Percentiles rank a stretch among this genome's conserved stretches.
Evolutionary conservation across 30 jellyfish, hydroid and myxozoan species (phyloP).

Genomic region (Aurelia aurita complex sp. Pacific): DNA sequence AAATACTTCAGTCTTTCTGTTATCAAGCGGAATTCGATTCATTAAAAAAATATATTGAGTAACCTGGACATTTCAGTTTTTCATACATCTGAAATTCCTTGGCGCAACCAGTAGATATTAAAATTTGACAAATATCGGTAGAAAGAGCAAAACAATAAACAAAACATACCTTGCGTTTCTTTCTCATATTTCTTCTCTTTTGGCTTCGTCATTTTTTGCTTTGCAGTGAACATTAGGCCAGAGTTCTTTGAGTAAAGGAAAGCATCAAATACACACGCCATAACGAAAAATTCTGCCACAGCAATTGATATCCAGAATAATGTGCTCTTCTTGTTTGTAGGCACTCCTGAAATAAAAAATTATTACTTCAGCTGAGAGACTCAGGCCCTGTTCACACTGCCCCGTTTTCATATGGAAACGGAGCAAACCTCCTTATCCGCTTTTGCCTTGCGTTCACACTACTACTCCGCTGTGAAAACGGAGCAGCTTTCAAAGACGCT

Average conservation of each 20-base stretch:
- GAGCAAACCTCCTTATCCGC: too few species aligned
- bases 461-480: too few species aligned
- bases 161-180: slow-evolving; percentile 4
- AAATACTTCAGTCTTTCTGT: too few species aligned
- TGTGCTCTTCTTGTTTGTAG: background rate
- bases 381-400: too few species aligned
- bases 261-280: slow-evolving; percentile 40
- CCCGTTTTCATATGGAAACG: too few species aligned
- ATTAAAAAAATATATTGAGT: background rate
- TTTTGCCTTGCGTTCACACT: too few species aligned
- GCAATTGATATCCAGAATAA: slow-evolving; percentile 37
- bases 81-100: background rate
- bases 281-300: slow-evolving; percentile 33
- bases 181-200: background rate
- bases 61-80: background rate
- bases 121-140: too few species aligned
- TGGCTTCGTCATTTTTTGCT: background rate
- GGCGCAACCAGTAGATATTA: background rate
- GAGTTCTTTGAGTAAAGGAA: slow-evolving; percentile 34
- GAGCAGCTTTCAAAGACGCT: too few species aligned
- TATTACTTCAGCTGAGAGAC: background rate
- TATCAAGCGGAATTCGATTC: background rate
- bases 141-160: background rate
- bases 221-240: slow-evolving; percentile 19
- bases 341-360: background rate